Base-by-base conservation (phyloP, 2,113 vertebrate genomes). In the Hydropotes inermis region DNA sequence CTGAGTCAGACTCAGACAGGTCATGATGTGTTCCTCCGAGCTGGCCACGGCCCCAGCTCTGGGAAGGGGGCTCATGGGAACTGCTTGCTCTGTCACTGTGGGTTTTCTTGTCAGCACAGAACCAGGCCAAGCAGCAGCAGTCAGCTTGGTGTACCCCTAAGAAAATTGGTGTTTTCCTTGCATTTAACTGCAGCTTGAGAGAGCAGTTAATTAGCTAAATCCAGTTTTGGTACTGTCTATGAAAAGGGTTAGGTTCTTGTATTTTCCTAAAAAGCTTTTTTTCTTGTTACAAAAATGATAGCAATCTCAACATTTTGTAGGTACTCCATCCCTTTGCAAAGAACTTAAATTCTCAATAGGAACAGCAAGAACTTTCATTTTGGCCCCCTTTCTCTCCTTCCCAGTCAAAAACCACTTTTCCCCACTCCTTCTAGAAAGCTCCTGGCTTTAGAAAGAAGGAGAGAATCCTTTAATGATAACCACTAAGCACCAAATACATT, bases 371-470 rank as follows among this genome's bases (percentile, higher is more conserved):
- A 91, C 95, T 88, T 96, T 14, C 10, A 27, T 93, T 74, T 91
- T 45, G 91, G 54, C 60, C 27, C 54, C 58, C 8, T 15, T 54
- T 16, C 47, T 33, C 28, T 52, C 43, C 45, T 30, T 30, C 21
- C 9, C 12, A 45, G 70, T 45, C 89, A 87, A 95, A 84, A 87
- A 27, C 13, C 45, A 47, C 7, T 45, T 86, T 86, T 85, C 61
- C 7, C n/a, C 16, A 45, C 43, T 92, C 43, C 57, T 89, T 84
- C 89, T 61, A 33, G 95, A 94, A 94, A 98, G 88, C 92, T 89
- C 50, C 52, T 91, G 33, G 43, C 83, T 45, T 98, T 96, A 43
- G 58, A 95, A 94, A 83, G 89, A 94, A 91, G 91, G 36, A 92
- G 57, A 89, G 45, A 89, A 28, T 94, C 94, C 28, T 97, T 67